These are phyloP conservation scores for Melanargia galathea DNA, from an alignment of 2,888 invertebrate genomes.

Conservation along the genomic window DNA sequence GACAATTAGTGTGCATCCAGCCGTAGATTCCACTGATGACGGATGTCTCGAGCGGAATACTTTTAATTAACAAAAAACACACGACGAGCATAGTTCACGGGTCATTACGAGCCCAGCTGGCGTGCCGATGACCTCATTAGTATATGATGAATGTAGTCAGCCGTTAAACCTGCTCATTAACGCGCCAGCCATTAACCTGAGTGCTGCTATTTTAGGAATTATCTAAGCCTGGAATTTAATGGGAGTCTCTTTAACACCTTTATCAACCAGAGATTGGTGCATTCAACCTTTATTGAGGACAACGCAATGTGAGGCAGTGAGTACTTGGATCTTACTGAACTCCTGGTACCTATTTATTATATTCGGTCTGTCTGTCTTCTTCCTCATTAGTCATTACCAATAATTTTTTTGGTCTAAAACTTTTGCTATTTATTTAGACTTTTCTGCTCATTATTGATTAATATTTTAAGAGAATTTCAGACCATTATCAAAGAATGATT, in stretches of 20 bases:
- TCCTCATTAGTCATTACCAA: too few relatives aligned
- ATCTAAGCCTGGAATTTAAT: conserved; percentile 43
- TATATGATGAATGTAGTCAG: conserved; percentile 68
- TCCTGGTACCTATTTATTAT: not conserved
- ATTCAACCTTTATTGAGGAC: not conserved
- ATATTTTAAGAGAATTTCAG: too few relatives aligned
- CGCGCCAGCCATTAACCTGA: conserved; percentile 56
- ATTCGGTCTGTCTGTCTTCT: too few relatives aligned
- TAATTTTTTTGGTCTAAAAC: too few relatives aligned
- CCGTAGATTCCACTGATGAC: conserved; percentile 17
- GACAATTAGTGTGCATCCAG: conserved; percentile 11
- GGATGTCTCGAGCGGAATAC: conserved; percentile 23
- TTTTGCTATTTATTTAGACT: too few relatives aligned
- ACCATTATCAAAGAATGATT: too few relatives aligned
- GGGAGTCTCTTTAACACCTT: conserved; percentile 7
- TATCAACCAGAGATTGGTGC: not conserved
- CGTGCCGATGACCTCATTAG: conserved; percentile 72
- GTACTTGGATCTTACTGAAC: not conserved
- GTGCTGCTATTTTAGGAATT: conserved; percentile 57
- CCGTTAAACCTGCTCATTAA: conserved; percentile 70
- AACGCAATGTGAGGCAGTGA: not conserved
- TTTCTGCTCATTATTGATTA: too few relatives aligned
- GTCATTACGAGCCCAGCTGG: conserved; percentile 47
- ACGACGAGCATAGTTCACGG: conserved; percentile 38
- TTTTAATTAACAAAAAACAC: conserved; percentile 34